Conservation (phyloP, 2,888 invertebrate genomes). For the Synergus gifuensis region DNA sequence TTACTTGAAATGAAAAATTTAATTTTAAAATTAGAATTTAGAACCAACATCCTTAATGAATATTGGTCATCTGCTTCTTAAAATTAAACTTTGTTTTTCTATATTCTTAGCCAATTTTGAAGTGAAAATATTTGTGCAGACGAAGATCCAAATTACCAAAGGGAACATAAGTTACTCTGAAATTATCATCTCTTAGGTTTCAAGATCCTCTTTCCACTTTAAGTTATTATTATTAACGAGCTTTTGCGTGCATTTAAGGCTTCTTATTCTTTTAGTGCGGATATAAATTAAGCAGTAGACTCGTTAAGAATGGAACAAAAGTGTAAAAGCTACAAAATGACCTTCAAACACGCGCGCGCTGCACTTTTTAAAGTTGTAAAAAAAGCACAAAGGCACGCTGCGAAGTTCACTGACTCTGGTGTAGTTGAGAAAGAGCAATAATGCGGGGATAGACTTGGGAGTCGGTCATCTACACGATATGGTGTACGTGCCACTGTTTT, state of each 20-base stretch:
- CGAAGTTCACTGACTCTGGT: constrained; percentile 24
- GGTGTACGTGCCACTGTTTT: neutral
- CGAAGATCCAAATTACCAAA: constrained; percentile 3
- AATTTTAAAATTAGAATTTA: too few relatives aligned
- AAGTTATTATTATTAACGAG: constrained; percentile 20
- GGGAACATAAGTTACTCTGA: neutral
- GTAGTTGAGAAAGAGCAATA: constrained; percentile 1
- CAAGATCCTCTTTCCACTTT: neutral
- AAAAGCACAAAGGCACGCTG: constrained; percentile 25
- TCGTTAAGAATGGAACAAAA: constrained; percentile 32
- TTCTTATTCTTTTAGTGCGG: constrained; percentile 13
- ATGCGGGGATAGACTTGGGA: neutral
- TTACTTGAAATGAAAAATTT: too few relatives aligned
- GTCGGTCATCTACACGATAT: neutral
- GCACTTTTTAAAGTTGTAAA: constrained; percentile 23
- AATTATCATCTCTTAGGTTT: neutral
- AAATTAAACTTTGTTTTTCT: neutral
- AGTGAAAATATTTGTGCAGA: neutral
- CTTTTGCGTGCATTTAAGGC: constrained; percentile 16
- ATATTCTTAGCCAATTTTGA: neutral
- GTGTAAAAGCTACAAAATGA: constrained; percentile 18
- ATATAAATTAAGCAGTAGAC: constrained; percentile 32
- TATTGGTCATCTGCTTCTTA: neutral
- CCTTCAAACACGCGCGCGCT: constrained; percentile 3
- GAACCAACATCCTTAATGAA: neutral